Base-by-base conservation (phyloP, 1,140 invertebrate species). In the Drosophila micromelanica region DNA sequence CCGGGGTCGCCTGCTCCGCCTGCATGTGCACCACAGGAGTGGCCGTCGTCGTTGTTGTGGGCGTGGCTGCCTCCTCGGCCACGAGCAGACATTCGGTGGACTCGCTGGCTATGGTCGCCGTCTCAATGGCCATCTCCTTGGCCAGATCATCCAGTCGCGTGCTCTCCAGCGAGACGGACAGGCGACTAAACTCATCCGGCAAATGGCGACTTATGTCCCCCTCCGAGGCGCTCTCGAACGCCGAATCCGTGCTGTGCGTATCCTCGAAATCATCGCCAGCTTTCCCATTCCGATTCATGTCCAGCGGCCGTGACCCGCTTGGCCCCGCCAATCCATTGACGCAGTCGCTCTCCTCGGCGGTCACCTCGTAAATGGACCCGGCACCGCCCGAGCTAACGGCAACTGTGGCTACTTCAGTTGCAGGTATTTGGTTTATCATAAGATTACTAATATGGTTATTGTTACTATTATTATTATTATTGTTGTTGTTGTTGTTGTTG, bases 211-310 rank as follows among this genome's bases (percentile, higher is more conserved):
- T 91, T 0, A 91, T 91, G 45, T 91, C 90, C 9, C 90, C 90
- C 13, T 91, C 90, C 2, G 90, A 91, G 3, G 90, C 87, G 51
- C 90, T 91, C 64, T 91, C 90, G 15, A 91, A 91, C 27, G 90
- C 90, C 54, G 90, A 91, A 67, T 91, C 90, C n/a, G 85, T 91
- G 70, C 90, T 91, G 67, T 91, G 90, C 48, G 90, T 91, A 57
- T 91, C 90, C 67, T 91, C 90, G 23, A 80, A 91, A 35, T 91
- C 90, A 32, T 91, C 90, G 5, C 40, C 77, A 13, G 54, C 54
- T 20, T 75, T 79, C 17, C 49, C 78, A 40, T 91, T 91, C 32
- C 91, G 90, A 37, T 91, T 91, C 12, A 91, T 82, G 30, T 91
- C 90, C 35, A 90, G 27, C 4, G 84, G 85, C 6, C 85, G 73